phyloP scores from a whole-genome alignment of 2,888 invertebrate species.

The Nephrotoma guestfalica region DNA sequence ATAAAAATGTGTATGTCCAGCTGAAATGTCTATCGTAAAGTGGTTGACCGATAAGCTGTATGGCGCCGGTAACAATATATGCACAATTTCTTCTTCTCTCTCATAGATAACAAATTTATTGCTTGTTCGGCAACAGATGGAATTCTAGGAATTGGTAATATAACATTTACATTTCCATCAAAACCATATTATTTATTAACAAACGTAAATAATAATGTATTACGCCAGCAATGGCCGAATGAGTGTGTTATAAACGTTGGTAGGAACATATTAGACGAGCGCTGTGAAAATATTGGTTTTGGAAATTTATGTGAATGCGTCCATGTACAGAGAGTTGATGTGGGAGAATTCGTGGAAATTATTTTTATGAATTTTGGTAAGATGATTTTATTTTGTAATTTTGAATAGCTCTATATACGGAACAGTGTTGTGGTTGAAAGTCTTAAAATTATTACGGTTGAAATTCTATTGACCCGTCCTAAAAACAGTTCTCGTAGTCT shows the following conservation, averaged over 20 bases:
- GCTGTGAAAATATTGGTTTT: background rate
- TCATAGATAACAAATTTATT: background rate
- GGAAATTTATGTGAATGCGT: constrained; percentile 50
- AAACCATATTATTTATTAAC: background rate
- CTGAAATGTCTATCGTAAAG: background rate
- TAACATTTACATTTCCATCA: constrained; percentile 55
- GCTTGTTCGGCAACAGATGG: background rate
- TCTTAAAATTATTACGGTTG: no score
- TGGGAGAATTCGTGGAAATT: constrained; percentile 57
- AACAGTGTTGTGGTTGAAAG: no score
- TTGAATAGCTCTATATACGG: no score
- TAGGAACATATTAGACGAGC: background rate
- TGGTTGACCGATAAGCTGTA: no score
- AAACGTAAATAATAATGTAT: constrained; percentile 8
- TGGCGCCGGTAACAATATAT: background rate
- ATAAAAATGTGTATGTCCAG: background rate
- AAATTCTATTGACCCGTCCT: no score
- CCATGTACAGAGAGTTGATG: constrained; percentile 49
- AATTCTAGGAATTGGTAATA: background rate
- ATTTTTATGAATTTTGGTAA: constrained; percentile 62
- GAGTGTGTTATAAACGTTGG: background rate
- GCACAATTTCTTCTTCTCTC: no score
- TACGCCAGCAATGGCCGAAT: background rate
- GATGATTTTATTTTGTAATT: background rate
- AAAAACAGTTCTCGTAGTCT: no score